Conservation (phyloP, 2,888 invertebrate genomes). For the Noctua pronuba region DNA sequence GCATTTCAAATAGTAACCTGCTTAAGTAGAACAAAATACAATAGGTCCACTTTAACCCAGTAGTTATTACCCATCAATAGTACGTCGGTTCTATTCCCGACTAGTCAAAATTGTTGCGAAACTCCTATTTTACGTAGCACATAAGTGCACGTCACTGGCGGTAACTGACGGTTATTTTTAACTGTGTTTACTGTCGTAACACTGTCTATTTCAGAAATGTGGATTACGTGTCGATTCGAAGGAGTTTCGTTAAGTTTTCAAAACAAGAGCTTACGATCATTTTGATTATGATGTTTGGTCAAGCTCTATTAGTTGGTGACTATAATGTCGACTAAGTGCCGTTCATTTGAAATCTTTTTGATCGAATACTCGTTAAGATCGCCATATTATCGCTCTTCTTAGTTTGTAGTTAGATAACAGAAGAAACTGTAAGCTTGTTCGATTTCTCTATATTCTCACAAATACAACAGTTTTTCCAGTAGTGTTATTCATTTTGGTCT, state of each 20-base stretch:
- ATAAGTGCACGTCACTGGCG: constrained; percentile 65
- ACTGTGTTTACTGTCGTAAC: constrained; percentile 70
- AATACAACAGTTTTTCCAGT: neutral
- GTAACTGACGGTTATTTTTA: constrained; percentile 69
- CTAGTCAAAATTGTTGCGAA: constrained; percentile 56
- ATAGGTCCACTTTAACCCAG: constrained; percentile 1
- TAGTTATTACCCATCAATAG: constrained; percentile 32
- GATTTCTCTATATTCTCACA: neutral
- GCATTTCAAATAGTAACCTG: neutral
- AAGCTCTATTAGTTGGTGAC: constrained; percentile 1
- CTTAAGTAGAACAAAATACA: neutral
- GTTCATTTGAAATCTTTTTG: neutral
- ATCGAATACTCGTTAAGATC: neutral
- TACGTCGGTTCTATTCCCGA: constrained; percentile 49
- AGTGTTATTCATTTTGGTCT: neutral
- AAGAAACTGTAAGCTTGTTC: too few relatives aligned
- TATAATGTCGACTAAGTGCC: neutral
- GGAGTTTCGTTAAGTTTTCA: constrained; percentile 36
- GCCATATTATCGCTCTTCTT: neutral
- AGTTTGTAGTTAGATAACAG: neutral
- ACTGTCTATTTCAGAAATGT: constrained; percentile 59
- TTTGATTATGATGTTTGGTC: constrained; percentile 17
- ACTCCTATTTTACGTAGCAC: constrained; percentile 57
- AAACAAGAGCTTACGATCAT: constrained; percentile 27
- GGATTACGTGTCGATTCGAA: constrained; percentile 55